Evolutionary conservation across 2,113 vertebrate species (phyloP).

Genomic region (Macheiramphus alcinus): DNA sequence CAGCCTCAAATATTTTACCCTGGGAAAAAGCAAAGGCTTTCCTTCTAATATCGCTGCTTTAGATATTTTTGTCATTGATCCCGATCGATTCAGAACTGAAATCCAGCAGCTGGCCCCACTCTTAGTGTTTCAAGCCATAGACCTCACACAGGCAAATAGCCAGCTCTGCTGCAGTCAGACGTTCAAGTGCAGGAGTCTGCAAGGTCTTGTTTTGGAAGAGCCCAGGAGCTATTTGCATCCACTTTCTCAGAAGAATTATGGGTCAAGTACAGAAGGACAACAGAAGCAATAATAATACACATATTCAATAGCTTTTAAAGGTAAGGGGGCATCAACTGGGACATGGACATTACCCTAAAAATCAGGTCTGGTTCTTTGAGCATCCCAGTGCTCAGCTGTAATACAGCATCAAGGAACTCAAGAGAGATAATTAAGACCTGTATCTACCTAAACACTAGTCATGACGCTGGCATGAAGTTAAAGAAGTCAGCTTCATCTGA

Average conservation of each 20-base stretch:
- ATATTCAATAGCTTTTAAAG: neutral
- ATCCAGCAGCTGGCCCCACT: neutral
- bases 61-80: neutral
- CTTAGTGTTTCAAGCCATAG: neutral
- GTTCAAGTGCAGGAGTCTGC: neutral
- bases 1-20: neutral
- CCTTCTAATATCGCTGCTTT: neutral
- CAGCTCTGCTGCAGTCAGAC: neutral
- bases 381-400: neutral
- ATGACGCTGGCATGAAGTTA: neutral
- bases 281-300: neutral
- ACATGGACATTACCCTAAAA: neutral
- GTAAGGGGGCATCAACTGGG: neutral
- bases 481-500: neutral
- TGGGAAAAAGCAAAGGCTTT: neutral
- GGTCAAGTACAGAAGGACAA: neutral
- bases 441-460: neutral
- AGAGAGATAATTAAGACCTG: neutral
- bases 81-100: neutral
- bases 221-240: neutral
- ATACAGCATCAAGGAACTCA: rapidly evolving
- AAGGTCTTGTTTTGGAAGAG: neutral
- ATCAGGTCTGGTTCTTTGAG: neutral
- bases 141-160: neutral
- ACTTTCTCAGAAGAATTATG: neutral